phyloP scores from a whole-genome alignment of 2,113 vertebrate genomes.

The Myotis lucifugus region DNA sequence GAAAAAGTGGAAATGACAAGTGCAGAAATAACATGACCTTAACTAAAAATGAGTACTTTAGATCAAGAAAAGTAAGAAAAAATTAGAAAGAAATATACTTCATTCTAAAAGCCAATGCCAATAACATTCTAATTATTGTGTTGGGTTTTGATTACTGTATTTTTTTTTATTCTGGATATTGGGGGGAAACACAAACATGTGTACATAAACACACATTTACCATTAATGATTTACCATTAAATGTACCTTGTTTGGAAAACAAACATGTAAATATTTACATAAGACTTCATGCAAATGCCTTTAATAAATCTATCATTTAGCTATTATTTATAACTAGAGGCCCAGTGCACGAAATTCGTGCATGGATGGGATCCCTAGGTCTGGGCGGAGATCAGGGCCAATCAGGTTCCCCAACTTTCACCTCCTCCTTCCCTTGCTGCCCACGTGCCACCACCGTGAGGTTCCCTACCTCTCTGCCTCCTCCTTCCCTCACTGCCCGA shows the following conservation, averaged over 20 bases:
- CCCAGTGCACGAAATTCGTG: too few relatives aligned
- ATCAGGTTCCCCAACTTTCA: too few relatives aligned
- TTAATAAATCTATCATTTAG: not conserved
- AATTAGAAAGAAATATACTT: not conserved
- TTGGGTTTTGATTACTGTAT: not conserved
- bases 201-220: not conserved
- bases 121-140: not conserved
- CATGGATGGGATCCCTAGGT: too few relatives aligned
- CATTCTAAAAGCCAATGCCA: not conserved
- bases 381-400: too few relatives aligned
- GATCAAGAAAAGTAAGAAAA: not conserved
- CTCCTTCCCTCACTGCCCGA: too few relatives aligned
- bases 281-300: not conserved
- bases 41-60: not conserved
- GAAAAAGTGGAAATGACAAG: slow-evolving; percentile 8
- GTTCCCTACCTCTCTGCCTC: too few relatives aligned
- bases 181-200: not conserved
- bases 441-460: too few relatives aligned
- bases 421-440: too few relatives aligned
- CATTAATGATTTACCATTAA: not conserved
- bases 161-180: not conserved
- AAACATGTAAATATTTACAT: not conserved
- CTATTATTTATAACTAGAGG: not conserved
- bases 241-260: not conserved
- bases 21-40: not conserved